Evolutionary conservation across 1,140 invertebrate species (phyloP).

Genomic region (Bombus confusus): DNA sequence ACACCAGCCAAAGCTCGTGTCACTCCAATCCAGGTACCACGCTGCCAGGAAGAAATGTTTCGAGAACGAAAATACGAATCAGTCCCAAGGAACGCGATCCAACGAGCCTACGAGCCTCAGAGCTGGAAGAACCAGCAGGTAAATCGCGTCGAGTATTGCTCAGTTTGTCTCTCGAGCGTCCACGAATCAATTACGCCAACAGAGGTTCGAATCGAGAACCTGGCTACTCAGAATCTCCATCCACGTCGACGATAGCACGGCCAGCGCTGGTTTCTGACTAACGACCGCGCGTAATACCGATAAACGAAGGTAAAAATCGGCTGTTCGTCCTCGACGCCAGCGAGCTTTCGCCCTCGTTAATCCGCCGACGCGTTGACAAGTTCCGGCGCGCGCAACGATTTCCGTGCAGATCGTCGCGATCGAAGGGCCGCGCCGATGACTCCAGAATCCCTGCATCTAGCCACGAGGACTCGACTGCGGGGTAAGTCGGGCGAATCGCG

Average conservation of each 20-base stretch:
- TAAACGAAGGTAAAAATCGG: constrained; percentile 29
- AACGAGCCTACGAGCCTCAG: background rate
- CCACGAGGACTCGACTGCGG: background rate
- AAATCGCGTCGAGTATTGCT: background rate
- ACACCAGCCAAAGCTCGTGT: background rate
- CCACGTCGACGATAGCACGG: constrained; percentile 1
- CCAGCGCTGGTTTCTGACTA: constrained; percentile 24
- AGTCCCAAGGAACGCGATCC: background rate
- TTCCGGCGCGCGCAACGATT: constrained; percentile 22
- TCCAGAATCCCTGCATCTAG: background rate
- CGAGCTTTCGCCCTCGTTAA: constrained; percentile 36
- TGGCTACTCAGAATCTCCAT: background rate
- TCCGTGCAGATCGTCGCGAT: background rate
- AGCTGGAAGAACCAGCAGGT: background rate
- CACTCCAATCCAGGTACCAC: fast-evolving
- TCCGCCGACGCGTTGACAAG: constrained; percentile 20
- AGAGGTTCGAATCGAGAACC: background rate
- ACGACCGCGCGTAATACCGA: constrained; percentile 43
- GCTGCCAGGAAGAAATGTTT: background rate
- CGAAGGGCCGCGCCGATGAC: too few species aligned
- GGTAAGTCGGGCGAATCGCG: too few species aligned
- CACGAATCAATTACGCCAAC: background rate
- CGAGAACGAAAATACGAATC: too few species aligned
- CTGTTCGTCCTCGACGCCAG: background rate
- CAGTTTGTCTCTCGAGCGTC: background rate